Base-by-base conservation (phyloP, 2,113 vertebrate genomes). In the Entomyzon cyanotis region DNA sequence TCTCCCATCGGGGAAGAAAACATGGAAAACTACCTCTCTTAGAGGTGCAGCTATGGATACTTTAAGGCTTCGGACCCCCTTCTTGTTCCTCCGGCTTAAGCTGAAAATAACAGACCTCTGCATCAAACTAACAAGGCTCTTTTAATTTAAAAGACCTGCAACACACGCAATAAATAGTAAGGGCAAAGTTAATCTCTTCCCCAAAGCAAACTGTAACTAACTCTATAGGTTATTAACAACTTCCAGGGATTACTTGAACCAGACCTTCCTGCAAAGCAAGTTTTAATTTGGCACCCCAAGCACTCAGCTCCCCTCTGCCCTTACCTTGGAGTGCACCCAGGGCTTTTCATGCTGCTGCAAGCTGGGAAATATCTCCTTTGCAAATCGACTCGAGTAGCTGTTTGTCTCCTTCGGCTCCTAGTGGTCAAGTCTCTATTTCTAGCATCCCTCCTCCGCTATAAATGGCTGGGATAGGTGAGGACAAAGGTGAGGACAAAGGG, bases 401-500 rank as follows among this genome's bases (percentile, higher is more conserved):
- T 27, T 60, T 3, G 3, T 59, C 63, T 42, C 59, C 63, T 60
- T 76, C 37, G 24, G 56, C 65, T 58, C 73, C 33, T 11, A 12
- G 27, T 2, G 27, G 27, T 19, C 2, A 4, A 1, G 3, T 18
- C 53, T 64, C 96, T 91, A 62, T 62, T 87, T 68, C 82, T 23
- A 95, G 70, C 77, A 82, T 74, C 89, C 52, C 33, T 7, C 52
- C 4, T 1, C 41, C 71, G 76, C 75, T 94, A 41, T 96, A 74
- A 93, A 76, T 4, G 70, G 37, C 79, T n/a, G 68, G 53, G 50
- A 82, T 6, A 82, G 94, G 91, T 89, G 68, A 93, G 87, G 88
- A 68, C 58, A 62, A 84, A 82, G 94, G 89, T 89, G 71, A 93
- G 87, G 88, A 68, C 60, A 62, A 84, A 92, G 65, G 96, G 94